Percentiles rank a stretch among this genome's conserved stretches.
Conservation (phyloP, 2,797 vertebrate species). For the Eulemur albifrons region DNA sequence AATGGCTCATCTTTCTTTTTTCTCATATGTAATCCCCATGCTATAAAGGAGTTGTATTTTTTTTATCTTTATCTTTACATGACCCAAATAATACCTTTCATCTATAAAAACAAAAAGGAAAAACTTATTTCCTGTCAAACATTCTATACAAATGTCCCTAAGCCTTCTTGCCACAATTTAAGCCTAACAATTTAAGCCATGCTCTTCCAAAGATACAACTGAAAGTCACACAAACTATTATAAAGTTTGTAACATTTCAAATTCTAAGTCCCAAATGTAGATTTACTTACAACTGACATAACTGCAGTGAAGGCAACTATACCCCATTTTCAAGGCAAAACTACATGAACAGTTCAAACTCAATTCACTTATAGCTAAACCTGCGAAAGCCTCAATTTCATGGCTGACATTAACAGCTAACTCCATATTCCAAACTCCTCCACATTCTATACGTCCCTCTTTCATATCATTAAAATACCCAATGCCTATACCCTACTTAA, state of each 20-base stretch:
- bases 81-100: not conserved
- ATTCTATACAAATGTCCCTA: not conserved
- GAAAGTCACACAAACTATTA: not conserved
- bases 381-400: constrained; percentile 1
- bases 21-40: not conserved
- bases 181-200: not conserved
- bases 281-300: not conserved
- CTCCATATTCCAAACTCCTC: not conserved
- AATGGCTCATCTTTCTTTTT: not conserved
- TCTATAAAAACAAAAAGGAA: not conserved
- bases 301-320: not conserved
- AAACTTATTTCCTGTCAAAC: not conserved
- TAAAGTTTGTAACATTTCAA: not conserved
- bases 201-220: not conserved
- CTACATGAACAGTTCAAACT: constrained; percentile 23
- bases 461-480: not conserved
- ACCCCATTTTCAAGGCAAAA: constrained; percentile 18
- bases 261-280: not conserved
- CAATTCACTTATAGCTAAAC: not conserved
- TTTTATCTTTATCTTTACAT: not conserved
- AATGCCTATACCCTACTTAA: not conserved
- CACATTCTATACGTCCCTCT: not conserved
- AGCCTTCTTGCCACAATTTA: not conserved
- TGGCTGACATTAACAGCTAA: not conserved
- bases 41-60: not conserved